Conservation (phyloP, 2,797 vertebrate genomes). For the Rhinella marina region DNA sequence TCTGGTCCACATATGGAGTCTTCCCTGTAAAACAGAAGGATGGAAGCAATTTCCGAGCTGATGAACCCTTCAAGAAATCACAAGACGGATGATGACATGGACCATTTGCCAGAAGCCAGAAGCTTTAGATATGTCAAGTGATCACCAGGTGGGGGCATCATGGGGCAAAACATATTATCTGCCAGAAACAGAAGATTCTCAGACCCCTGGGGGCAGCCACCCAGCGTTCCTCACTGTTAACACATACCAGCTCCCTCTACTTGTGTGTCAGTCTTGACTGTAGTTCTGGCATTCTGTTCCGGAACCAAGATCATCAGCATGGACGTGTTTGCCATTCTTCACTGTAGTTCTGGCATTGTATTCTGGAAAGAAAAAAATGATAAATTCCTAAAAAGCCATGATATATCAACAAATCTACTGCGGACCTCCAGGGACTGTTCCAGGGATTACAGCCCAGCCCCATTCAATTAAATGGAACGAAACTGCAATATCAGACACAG, state of each 20-base stretch:
- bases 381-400: not conserved
- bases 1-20: conserved; percentile 20
- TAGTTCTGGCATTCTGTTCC: too few relatives aligned
- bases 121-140: not conserved
- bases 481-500: too few relatives aligned
- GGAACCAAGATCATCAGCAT: not conserved
- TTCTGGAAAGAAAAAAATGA: not conserved
- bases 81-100: not conserved
- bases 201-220: too few relatives aligned
- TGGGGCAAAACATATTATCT: not conserved
- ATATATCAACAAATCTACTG: too few relatives aligned
- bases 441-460: not conserved
- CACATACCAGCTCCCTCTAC: too few relatives aligned
- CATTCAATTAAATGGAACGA: too few relatives aligned
- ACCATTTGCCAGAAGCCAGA: not conserved
- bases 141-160: not conserved
- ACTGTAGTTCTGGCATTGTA: not conserved
- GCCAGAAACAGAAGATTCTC: not conserved
- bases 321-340: not conserved
- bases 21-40: not conserved
- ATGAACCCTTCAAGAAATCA: conserved; percentile 17
- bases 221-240: too few relatives aligned
- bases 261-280: too few relatives aligned
- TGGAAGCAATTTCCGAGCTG: conserved; percentile 37
- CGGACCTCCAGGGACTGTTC: too few relatives aligned